Percentiles rank a stretch among this genome's conserved stretches.
Evolutionary conservation across 2,888 invertebrate species (phyloP).

Genomic region (Calephelis perditalis): DNA sequence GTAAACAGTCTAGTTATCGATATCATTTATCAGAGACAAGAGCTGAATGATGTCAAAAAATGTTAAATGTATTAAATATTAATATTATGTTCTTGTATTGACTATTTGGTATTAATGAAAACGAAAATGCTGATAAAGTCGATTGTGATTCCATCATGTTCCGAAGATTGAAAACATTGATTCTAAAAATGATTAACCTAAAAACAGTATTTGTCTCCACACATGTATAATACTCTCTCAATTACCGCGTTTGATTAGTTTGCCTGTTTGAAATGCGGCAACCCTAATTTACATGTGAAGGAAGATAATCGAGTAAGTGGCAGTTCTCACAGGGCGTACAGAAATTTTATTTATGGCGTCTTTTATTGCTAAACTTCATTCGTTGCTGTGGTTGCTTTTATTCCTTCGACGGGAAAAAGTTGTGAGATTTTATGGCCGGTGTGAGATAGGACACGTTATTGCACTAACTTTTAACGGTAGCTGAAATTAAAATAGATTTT

Average conservation of each 20-base stretch:
- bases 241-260: slow-evolving; percentile 20
- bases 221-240: not conserved
- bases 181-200: too few species aligned
- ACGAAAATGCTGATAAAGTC: too few species aligned
- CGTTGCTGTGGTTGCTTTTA: slow-evolving; percentile 74
- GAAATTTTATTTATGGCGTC: slow-evolving; percentile 70
- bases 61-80: too few species aligned
- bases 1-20: too few species aligned
- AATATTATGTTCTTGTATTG: too few species aligned
- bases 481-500: slow-evolving; percentile 66
- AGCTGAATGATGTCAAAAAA: too few species aligned
- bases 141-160: too few species aligned
- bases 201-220: too few species aligned
- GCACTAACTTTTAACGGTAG: slow-evolving; percentile 65
- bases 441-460: slow-evolving; percentile 75
- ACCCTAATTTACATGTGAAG: slow-evolving; percentile 38
- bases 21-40: too few species aligned
- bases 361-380: slow-evolving; percentile 77
- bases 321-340: slow-evolving; percentile 60
- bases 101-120: too few species aligned
- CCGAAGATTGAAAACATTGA: too few species aligned
- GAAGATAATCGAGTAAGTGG: slow-evolving; percentile 52
- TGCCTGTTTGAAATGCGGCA: too few species aligned
- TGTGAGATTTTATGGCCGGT: slow-evolving; percentile 72
- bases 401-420: slow-evolving; percentile 73